These are phyloP conservation scores for Lottia gigantea DNA, from an alignment of 2,888 invertebrate genomes.

Conservation along the genomic window DNA sequence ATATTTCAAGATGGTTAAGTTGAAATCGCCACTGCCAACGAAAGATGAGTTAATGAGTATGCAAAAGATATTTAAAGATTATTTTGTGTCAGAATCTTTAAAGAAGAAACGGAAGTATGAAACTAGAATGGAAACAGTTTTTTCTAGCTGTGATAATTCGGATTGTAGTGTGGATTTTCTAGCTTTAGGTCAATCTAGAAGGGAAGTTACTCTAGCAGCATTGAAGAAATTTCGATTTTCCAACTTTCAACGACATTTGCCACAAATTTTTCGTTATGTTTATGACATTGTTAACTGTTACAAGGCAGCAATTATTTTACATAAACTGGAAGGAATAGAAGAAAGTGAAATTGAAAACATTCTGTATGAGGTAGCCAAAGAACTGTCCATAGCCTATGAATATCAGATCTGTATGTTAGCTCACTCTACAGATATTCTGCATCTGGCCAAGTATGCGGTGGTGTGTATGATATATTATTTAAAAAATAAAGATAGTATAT, in stretches of 20 bases:
- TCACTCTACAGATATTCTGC: background rate
- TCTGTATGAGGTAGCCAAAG: background rate
- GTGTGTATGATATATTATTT: background rate
- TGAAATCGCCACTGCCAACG: background rate
- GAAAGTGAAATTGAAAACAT: background rate
- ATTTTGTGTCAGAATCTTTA: background rate
- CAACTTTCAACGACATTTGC: background rate
- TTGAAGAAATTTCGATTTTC: background rate
- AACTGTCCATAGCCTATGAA: background rate
- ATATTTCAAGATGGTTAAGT: background rate
- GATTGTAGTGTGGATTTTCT: constrained; percentile 7
- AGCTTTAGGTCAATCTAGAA: background rate
- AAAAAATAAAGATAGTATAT: background rate
- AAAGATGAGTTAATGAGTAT: background rate
- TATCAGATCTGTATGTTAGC: background rate
- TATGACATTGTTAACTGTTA: constrained; percentile 1
- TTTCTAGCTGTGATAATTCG: background rate
- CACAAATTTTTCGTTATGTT: background rate
- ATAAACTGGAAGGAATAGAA: constrained; percentile 1
- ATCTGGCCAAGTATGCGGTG: background rate
- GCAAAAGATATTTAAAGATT: constrained; percentile 1
- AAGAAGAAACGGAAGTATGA: constrained; percentile 5
- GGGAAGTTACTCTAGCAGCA: constrained; percentile 7
- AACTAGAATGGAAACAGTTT: constrained; percentile 1
- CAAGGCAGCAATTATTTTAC: background rate